Percentiles rank a stretch among this genome's conserved stretches.
phyloP scores from a whole-genome alignment of 2,113 vertebrate genomes.

The Megatriorchis doriae region DNA sequence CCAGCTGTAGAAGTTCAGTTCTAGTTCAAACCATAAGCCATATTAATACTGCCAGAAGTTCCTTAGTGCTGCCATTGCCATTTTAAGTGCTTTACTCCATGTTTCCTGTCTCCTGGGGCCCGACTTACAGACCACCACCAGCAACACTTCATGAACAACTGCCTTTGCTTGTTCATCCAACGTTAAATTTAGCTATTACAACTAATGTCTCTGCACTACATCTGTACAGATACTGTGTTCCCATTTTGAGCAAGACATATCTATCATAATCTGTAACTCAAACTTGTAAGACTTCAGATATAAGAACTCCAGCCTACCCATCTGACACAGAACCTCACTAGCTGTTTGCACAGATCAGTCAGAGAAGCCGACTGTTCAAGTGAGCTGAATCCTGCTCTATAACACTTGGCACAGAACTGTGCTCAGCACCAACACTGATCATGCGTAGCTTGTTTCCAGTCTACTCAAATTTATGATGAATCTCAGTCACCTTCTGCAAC shows the following conservation, averaged over 20 bases:
- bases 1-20: background rate
- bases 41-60: background rate
- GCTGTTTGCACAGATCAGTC: background rate
- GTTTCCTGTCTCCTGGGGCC: background rate
- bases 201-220: background rate
- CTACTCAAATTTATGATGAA: background rate
- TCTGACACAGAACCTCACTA: background rate
- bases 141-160: background rate
- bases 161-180: background rate
- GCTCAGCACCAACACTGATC: background rate
- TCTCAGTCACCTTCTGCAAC: background rate
- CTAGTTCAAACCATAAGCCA: background rate
- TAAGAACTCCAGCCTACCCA: background rate
- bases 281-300: rapidly evolving
- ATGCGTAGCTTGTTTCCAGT: rapidly evolving
- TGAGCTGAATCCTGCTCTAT: rapidly evolving
- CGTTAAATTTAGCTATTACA: background rate
- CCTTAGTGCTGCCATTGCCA: rapidly evolving
- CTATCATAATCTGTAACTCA: background rate
- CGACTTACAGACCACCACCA: background rate
- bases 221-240: background rate
- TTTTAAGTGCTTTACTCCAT: background rate
- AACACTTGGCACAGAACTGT: background rate
- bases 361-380: background rate
- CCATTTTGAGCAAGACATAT: background rate